These are phyloP conservation scores for Choloepus hoffmanni DNA, from an alignment of 2,113 vertebrate species.

Conservation along the genomic window DNA sequence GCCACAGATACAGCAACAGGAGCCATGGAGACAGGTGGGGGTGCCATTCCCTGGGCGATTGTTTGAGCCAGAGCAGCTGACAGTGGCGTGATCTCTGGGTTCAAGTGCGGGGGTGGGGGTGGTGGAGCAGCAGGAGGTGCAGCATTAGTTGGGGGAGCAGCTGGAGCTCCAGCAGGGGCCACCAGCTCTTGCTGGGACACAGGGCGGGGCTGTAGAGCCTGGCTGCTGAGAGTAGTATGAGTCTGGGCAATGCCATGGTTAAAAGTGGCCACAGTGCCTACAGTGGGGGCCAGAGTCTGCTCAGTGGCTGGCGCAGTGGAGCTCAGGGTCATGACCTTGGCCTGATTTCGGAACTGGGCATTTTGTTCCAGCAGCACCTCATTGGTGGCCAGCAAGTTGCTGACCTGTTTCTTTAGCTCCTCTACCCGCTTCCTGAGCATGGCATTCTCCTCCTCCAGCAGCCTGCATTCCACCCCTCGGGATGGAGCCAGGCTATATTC, in stretches of 20 bases:
- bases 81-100: constrained; percentile 95
- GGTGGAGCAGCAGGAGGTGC: constrained; percentile 91
- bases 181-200: constrained; percentile 96
- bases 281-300: constrained; percentile 93
- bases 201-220: constrained; percentile 94
- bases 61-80: constrained; percentile 96
- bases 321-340: constrained; percentile 96
- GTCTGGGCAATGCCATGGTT: constrained; percentile 99
- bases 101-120: constrained; percentile 92
- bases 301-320: constrained; percentile 93
- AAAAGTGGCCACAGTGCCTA: constrained; percentile 95
- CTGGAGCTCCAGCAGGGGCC: constrained; percentile 90
- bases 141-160: constrained; percentile 90
- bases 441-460: constrained; percentile 96
- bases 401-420: constrained; percentile 97
- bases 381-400: constrained; percentile 96
- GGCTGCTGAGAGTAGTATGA: constrained; percentile 98
- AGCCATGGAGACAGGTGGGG: constrained; percentile 96
- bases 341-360: constrained; percentile 96
- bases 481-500: constrained; percentile 89
- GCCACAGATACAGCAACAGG: constrained; percentile 96
- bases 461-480: constrained; percentile 92
- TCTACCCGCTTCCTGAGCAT: constrained; percentile 96
- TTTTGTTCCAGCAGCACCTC: constrained; percentile 98
- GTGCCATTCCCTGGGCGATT: constrained; percentile 97